phyloP scores from a whole-genome alignment of 1,140 invertebrate species.

The Tenebrio molitor region DNA sequence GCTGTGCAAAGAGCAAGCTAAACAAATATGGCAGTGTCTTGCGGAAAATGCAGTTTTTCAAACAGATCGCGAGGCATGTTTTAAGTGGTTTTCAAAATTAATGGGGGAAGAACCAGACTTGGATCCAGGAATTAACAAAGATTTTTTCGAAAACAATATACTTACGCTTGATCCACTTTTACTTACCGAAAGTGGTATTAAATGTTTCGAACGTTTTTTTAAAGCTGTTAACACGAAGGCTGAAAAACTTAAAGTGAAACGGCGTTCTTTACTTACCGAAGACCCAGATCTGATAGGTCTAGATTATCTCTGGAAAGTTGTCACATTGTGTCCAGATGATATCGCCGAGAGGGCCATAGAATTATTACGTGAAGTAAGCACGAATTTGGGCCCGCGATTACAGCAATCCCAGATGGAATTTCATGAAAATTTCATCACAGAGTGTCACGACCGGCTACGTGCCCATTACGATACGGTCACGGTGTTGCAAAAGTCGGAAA shows the following conservation, averaged over 20 bases:
- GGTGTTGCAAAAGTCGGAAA: slow-evolving; percentile 67
- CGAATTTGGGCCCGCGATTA: slow-evolving; percentile 90
- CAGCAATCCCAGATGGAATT: slow-evolving; percentile 82
- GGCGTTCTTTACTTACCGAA: slow-evolving; percentile 84
- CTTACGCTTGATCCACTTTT: slow-evolving; percentile 91
- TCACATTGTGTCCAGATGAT: slow-evolving; percentile 90
- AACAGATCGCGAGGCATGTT: slow-evolving; percentile 95
- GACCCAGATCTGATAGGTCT: slow-evolving; percentile 94
- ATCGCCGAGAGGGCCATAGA: slow-evolving; percentile 93
- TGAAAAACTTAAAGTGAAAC: slow-evolving; percentile 90
- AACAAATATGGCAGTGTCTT: slow-evolving; percentile 97
- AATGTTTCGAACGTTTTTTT: slow-evolving; percentile 95
- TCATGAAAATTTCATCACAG: slow-evolving; percentile 92
- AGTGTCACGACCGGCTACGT: slow-evolving; percentile 90
- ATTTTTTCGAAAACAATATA: slow-evolving; percentile 97
- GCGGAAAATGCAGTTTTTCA: slow-evolving; percentile 93
- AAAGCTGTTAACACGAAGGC: slow-evolving; percentile 97
- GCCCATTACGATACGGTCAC: slow-evolving; percentile 83
- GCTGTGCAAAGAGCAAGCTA: slow-evolving; percentile 96
- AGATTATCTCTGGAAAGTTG: slow-evolving; percentile 96
- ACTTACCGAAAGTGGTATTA: slow-evolving; percentile 96
- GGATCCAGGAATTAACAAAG: slow-evolving; percentile 95
- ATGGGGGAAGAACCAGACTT: slow-evolving; percentile 98
- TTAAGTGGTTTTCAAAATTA: slow-evolving; percentile 98
- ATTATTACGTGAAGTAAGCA: slow-evolving; percentile 93